Evolutionary conservation across 2,113 vertebrate species (phyloP).

Genomic region (Agelaius tricolor): DNA sequence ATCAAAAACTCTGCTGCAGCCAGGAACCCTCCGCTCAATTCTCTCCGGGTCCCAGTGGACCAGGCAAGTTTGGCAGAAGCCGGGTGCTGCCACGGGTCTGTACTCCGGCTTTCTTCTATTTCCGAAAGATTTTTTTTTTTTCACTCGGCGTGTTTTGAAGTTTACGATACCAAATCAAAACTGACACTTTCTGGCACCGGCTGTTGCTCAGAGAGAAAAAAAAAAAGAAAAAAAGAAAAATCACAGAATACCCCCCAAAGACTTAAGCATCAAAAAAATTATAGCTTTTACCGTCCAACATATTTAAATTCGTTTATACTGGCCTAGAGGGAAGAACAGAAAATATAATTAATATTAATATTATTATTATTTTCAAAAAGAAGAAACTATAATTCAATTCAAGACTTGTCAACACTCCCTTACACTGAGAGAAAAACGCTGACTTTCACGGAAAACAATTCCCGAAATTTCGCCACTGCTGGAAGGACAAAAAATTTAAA

Average conservation of each 20-base stretch:
- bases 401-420: constrained; percentile 50
- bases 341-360: constrained; percentile 63
- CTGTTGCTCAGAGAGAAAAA: neutral
- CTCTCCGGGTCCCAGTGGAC: neutral
- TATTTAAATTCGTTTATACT: constrained; percentile 74
- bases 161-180: constrained; percentile 52
- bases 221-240: neutral
- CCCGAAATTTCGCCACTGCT: constrained; percentile 58
- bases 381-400: constrained; percentile 62
- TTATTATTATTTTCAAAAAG: constrained; percentile 60
- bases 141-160: neutral
- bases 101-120: constrained; percentile 1
- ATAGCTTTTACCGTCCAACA: constrained; percentile 38
- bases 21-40: neutral
- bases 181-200: constrained; percentile 42
- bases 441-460: constrained; percentile 50
- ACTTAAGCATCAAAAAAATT: constrained; percentile 52
- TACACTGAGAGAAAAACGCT: constrained; percentile 47
- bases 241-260: neutral
- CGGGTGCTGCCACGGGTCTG: constrained; percentile 26
- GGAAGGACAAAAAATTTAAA: constrained; percentile 67
- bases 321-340: constrained; percentile 74
- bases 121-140: neutral
- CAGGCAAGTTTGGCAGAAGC: constrained; percentile 10
- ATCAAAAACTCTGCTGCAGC: neutral